Base-by-base conservation (phyloP, 2,113 vertebrate genomes). In the Campylorhamphus procurvoides region DNA sequence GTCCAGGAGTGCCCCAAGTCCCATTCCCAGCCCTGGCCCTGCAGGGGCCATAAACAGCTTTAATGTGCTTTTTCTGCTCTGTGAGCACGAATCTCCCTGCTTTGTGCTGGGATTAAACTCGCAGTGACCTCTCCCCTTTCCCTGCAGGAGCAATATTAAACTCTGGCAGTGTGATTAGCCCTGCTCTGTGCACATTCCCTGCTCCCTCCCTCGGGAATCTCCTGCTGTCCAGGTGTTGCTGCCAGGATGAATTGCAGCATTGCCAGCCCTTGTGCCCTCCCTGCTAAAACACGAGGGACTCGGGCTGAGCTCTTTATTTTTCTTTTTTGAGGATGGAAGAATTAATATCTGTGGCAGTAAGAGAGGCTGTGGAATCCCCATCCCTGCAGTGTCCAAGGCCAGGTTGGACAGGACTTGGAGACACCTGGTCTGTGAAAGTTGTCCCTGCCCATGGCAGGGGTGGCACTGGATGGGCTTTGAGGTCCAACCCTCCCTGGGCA, bases 121-220 rank as follows among this genome's bases (percentile, higher is more conserved):
- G 2, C 33, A 18, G 31, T 40, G 69, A 40, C 76, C 71, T 86
- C 50, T 72, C 53, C 31, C 46, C 7, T 3, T 14, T 49, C 64
- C 39, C 71, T 22, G 18, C 44, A 59, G 76, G 42, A 35, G 46
- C 17, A 39, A 25, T 6, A 24, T 25, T 3, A 17, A 42, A 47
- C 3, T 0, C 24, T 2, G 1, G 35, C 33, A 18, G 14, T 6
- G 59, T 6, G 35, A 6, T 46, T 15, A 29, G 42, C 23, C 33
- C 39, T 55, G 52, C 46, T 66, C 72, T 3, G 28, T 12, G 39
- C 52, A 3, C 22, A 1, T 18, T 67, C 79, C 44, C 35, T n/a
- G 31, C 40, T 11, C 25, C 39, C 47, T 27, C 19, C 23, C 2
- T 7, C 35, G 17, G 19, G 39, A 39, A 10, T 1, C 0, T 8